Conservation (phyloP, 2,797 vertebrate species). For the Zenarchopterus dispar region DNA sequence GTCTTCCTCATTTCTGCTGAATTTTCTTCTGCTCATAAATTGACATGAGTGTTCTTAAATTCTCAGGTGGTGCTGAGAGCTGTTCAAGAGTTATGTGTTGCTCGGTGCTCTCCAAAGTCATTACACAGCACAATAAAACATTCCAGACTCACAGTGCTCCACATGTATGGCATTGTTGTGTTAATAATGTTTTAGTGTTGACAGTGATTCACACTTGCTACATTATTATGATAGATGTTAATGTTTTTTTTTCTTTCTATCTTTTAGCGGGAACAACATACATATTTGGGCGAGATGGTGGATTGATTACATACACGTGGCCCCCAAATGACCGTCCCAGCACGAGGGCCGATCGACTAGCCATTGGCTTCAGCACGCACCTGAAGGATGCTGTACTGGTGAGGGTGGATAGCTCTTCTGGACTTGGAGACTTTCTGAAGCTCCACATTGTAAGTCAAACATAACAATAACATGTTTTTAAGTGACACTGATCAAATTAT, state of each 20-base stretch:
- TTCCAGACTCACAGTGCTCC: constrained; percentile 37
- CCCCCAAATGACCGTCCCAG: constrained; percentile 97
- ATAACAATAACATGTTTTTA: constrained; percentile 6
- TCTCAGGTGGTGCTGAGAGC: constrained; percentile 61
- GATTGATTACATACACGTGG: constrained; percentile 98
- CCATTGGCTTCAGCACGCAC: constrained; percentile 97
- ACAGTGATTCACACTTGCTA: constrained; percentile 24
- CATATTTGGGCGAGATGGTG: constrained; percentile 97
- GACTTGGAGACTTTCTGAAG: constrained; percentile 97
- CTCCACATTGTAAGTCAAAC: constrained; percentile 95
- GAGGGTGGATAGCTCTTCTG: constrained; percentile 96
- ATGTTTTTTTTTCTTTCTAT: constrained; percentile 18
- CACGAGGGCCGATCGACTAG: constrained; percentile 95
- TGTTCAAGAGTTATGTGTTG: constrained; percentile 65
- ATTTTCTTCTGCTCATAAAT: constrained; percentile 50
- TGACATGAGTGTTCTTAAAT: constrained; percentile 64
- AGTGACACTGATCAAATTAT: background rate
- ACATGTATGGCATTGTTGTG: constrained; percentile 21
- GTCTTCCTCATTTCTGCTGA: constrained; percentile 53
- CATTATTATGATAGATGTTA: background rate
- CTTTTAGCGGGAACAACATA: constrained; percentile 94
- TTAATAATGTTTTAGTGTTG: constrained; percentile 57
- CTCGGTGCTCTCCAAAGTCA: constrained; percentile 56
- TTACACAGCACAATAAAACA: constrained; percentile 67
- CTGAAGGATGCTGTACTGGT: constrained; percentile 95